A percentile compares a stretch with the other conserved stretches of the same genome.
These are phyloP conservation scores for Euthynnus affinis DNA, from an alignment of 2,797 vertebrate species.

Conservation along the genomic window DNA sequence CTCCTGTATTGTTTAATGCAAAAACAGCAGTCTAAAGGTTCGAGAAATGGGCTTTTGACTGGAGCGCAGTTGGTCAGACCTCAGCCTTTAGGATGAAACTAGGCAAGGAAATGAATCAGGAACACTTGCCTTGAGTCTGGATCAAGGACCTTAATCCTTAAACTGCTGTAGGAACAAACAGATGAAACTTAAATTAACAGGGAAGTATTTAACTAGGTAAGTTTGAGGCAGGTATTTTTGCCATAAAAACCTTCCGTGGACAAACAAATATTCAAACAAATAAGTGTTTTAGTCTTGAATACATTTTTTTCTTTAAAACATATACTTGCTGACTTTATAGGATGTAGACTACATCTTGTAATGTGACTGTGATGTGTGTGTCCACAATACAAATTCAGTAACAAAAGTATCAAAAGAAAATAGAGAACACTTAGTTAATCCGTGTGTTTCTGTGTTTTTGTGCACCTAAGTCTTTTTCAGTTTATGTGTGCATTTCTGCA, in stretches of 20 bases:
- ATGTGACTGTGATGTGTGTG: not conserved
- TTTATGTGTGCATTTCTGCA: not conserved
- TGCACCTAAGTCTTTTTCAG: not conserved
- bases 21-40: not conserved
- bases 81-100: constrained; percentile 22
- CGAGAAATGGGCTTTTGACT: not conserved
- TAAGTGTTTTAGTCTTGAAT: not conserved
- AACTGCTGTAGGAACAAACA: constrained; percentile 6
- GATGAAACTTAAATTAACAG: not conserved
- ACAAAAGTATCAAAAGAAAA: no score
- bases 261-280: not conserved
- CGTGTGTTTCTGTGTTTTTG: no score
- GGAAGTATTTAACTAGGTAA: constrained; percentile 24
- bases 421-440: not conserved
- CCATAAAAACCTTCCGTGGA: not conserved
- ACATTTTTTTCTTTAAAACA: not conserved
- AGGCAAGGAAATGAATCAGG: constrained; percentile 9
- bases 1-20: constrained; percentile 2
- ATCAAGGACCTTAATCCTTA: constrained; percentile 32
- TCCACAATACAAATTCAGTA: not conserved
- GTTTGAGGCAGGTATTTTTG: not conserved
- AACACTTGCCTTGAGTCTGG: not conserved
- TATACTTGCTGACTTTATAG: no score
- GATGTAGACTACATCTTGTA: not conserved
- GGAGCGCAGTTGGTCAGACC: not conserved